Base-by-base conservation (phyloP, 2,113 vertebrate species). In the Lepisosteus osseus region DNA sequence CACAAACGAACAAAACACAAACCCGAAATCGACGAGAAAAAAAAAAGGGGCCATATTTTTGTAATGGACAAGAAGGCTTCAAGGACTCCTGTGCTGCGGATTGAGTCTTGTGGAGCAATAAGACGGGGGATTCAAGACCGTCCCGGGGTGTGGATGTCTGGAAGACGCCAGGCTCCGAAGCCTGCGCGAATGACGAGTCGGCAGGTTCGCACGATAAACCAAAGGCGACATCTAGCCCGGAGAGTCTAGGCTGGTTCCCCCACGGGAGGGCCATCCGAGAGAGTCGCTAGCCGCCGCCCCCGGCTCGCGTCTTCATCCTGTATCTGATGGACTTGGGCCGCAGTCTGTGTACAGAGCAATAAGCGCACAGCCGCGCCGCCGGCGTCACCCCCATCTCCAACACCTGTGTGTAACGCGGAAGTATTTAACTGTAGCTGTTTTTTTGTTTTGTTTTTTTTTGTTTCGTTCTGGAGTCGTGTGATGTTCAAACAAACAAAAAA, bases 281-380 rank as follows among this genome's bases (percentile, higher is more conserved):
- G 17, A 87, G 85, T 84, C 44, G 15, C 55, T 11, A n/a, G 54
- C 43, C 63, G 55, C 57, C 81, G 74, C 80, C 82, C 78, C 85
- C 88, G 77, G 74, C 0, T 87, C 87, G 89, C 87, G 83, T 82
- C 88, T 85, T 84, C 84, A 78, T 80, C 85, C 76, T 74, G 73
- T 75, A 85, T 86, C 83, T 87, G 84, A 72, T 80, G 79, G 82
- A 86, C 87, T 78, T 84, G 29, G 29, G 88, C 86, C 87, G 89
- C 92, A 90, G 93, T 90, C 90, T 92, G 92, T 95, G 94, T 96
- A 93, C 92, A 91, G 90, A 96, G 96, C 96, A 98, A 98, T 99
- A 93, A 94, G 88, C 90, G 29, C 87, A 85, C 86, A 87, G 85
- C 85, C 80, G 71, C 62, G 14, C 82, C 83, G 29, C 82, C 82